Base-by-base conservation (phyloP, 2,888 invertebrate species). In the Athalia circularis region DNA sequence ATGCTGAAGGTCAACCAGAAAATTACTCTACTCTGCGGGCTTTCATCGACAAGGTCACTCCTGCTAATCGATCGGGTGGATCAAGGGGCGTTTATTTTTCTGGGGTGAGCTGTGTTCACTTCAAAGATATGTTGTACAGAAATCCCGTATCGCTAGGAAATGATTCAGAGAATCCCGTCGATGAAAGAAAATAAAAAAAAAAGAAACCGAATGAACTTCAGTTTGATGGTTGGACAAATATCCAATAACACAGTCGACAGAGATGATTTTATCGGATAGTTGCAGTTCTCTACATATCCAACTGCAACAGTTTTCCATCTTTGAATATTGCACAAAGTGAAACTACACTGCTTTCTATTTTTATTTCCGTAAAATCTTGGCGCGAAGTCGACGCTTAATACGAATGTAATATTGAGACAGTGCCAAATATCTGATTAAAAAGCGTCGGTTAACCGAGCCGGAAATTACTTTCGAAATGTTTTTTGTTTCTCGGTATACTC, bases 1-100 rank as follows among this genome's bases (percentile, higher is more conserved):
- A 65, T 48, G 65, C 65, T 4, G 65, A 65, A 65, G 65, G 65
- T 45, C 65, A 48, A 13, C 48, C 65, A 48, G 13, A 65, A 65
- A 48, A 13, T n/a, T 65, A 65, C 65, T 7, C 8, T n/a, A 65
- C 65, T 48, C 47, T 65, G 15, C 48, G 65, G 29, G 15, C 47
- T 9, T 13, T 5, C 48, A 48, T 65, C 65, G 65, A 65, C 11
- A 8, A 48, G 48, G 48, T 13, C 48, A 65, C 13, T 45, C 48
- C 47, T 48, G 65, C 13, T 48, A 48, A 65, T 13, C 4, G 48
- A 65, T n/a, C n/a, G 11, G 48, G 48, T 7, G 29, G 65, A 65
- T 48, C 45, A 65, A 65, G 48, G 48, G 48, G 1, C 15, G 48
- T 13, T 15, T 47, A 65, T 48, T 65, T 48, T n/a, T 13, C 65